These are phyloP conservation scores for Lytechinus pictus DNA, from an alignment of 35 echinoderm and acorn worm species.

Conservation along the genomic window DNA sequence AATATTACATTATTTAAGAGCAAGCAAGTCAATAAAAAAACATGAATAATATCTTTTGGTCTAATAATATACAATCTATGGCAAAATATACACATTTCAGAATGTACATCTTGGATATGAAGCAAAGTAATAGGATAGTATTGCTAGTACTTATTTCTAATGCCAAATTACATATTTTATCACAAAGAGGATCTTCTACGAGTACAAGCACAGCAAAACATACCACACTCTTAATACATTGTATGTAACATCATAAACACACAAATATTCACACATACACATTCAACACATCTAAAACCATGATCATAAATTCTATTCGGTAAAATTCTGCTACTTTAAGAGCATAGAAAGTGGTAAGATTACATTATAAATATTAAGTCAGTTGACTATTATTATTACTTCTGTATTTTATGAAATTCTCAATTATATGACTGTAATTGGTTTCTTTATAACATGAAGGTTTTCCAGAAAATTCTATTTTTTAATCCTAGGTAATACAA, in stretches of 20 bases:
- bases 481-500: no score
- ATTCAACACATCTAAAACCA: neutral
- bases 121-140: neutral
- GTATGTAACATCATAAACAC: neutral
- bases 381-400: no score
- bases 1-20: no score
- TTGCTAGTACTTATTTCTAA: constrained; percentile 12
- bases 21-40: neutral
- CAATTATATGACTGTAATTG: no score
- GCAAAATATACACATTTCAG: constrained; percentile 2
- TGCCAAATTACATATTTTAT: neutral
- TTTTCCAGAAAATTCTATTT: no score
- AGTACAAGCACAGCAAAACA: neutral
- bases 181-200: neutral
- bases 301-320: neutral
- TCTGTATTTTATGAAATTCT: no score
- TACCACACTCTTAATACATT: neutral
- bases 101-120: neutral
- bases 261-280: neutral
- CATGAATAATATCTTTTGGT: neutral
- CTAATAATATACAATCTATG: constrained; percentile 14
- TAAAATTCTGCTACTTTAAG: neutral
- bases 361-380: no score
- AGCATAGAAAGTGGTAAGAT: neutral
- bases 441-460: no score